A percentile compares a stretch with the other conserved stretches of the same genome.
These are phyloP conservation scores for Ecliptopera silaceata DNA, from an alignment of 2,888 invertebrate species.

Conservation along the genomic window DNA sequence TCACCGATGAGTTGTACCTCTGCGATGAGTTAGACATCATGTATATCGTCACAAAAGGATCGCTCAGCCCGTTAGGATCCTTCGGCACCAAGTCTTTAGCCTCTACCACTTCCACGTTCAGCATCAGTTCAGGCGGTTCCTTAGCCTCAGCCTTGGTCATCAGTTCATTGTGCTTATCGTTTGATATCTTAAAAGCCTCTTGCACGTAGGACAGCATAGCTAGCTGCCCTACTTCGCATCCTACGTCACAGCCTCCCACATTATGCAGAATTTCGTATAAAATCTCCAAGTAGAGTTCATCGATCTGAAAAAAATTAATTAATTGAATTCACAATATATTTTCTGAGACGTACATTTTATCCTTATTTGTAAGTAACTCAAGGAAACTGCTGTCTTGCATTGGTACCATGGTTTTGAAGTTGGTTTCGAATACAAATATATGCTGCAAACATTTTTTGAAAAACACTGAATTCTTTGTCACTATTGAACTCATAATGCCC, in stretches of 20 bases:
- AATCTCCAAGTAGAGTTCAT: constrained; percentile 93
- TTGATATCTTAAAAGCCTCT: constrained; percentile 89
- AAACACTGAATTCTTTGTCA: no score
- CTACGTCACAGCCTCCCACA: constrained; percentile 91
- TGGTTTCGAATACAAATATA: background rate
- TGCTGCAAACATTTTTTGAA: no score
- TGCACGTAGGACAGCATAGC: constrained; percentile 89
- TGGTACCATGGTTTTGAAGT: background rate
- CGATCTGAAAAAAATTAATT: constrained; percentile 83
- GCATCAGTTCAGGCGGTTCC: constrained; percentile 91
- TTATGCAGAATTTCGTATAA: constrained; percentile 93
- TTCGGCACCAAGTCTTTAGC: constrained; percentile 93
- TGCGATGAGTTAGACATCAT: constrained; percentile 89
- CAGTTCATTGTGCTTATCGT: constrained; percentile 88
- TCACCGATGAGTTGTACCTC: constrained; percentile 95
- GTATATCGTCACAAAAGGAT: constrained; percentile 98
- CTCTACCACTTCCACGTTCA: constrained; percentile 93
- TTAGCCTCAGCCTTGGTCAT: constrained; percentile 88
- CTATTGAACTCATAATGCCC: no score
- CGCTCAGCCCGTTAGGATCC: constrained; percentile 96
- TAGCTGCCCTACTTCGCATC: constrained; percentile 86
- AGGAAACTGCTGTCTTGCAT: background rate
- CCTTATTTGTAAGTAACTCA: background rate
- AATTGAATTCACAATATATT: background rate
- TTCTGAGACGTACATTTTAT: background rate